These are phyloP conservation scores for Taeniopygia guttata DNA, from an alignment of 2,797 vertebrate species.

Conservation along the genomic window DNA sequence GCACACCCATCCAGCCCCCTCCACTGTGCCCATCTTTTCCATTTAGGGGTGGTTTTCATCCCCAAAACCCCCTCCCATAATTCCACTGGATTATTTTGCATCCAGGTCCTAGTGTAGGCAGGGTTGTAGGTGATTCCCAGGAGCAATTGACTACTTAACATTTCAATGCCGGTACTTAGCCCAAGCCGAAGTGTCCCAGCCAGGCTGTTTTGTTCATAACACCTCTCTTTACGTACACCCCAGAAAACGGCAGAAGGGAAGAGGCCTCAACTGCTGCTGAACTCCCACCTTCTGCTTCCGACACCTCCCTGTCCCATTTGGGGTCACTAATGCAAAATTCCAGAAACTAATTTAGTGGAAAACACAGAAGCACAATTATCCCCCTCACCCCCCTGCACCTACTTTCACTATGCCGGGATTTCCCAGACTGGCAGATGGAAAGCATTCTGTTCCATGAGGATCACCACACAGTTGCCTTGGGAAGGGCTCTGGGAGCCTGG, in stretches of 20 bases:
- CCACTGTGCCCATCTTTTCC: no score
- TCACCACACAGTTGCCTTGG: no score
- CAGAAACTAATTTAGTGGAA: background rate
- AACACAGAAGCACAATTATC: background rate
- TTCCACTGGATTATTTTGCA: no score
- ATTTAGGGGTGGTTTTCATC: no score
- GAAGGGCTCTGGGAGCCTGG: background rate
- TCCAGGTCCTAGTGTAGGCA: no score
- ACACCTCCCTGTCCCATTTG: fast-evolving
- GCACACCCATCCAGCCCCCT: no score
- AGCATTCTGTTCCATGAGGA: background rate
- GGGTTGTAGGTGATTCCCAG: no score
- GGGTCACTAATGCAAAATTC: background rate
- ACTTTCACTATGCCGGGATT: background rate
- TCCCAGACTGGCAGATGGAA: background rate
- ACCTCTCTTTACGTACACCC: fast-evolving
- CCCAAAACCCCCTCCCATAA: no score
- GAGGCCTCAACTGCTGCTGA: background rate
- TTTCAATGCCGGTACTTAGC: no score
- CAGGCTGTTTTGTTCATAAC: no score
- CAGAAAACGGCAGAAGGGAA: background rate
- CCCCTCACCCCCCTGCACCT: fast-evolving
- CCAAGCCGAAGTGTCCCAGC: no score
- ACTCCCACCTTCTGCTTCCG: background rate
- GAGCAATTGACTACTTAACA: no score